Evolutionary conservation across 2,113 vertebrate genomes (phyloP).

Genomic region (Onychostruthus taczanowskii): DNA sequence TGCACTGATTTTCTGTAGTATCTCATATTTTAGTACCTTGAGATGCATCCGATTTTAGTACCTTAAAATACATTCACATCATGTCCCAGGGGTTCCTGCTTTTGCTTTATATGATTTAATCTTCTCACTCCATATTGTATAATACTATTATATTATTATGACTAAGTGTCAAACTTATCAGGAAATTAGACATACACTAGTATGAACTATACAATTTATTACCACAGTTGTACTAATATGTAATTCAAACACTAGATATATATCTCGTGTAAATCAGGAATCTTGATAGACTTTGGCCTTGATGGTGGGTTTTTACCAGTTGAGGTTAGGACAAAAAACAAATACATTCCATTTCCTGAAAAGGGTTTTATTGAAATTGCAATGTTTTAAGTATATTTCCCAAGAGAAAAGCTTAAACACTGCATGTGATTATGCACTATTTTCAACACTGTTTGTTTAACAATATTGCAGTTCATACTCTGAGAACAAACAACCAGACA

Average conservation of each 20-base stretch:
- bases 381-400: neutral
- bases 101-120: neutral
- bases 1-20: neutral
- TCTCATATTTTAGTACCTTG: neutral
- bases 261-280: accelerated
- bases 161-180: neutral
- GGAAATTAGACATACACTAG: neutral
- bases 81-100: neutral
- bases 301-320: neutral
- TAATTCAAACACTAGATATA: neutral
- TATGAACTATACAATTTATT: neutral
- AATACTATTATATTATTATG: neutral
- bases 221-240: neutral
- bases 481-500: neutral
- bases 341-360: neutral
- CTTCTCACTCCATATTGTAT: neutral
- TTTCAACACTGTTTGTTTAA: neutral
- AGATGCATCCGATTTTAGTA: neutral
- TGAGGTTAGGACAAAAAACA: neutral
- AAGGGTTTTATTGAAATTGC: neutral
- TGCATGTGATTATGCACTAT: neutral
- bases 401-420: neutral
- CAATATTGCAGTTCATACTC: neutral
- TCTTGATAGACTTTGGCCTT: neutral
- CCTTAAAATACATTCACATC: neutral